Base-by-base conservation (phyloP, 2,888 invertebrate genomes). In the Phortica magna region DNA sequence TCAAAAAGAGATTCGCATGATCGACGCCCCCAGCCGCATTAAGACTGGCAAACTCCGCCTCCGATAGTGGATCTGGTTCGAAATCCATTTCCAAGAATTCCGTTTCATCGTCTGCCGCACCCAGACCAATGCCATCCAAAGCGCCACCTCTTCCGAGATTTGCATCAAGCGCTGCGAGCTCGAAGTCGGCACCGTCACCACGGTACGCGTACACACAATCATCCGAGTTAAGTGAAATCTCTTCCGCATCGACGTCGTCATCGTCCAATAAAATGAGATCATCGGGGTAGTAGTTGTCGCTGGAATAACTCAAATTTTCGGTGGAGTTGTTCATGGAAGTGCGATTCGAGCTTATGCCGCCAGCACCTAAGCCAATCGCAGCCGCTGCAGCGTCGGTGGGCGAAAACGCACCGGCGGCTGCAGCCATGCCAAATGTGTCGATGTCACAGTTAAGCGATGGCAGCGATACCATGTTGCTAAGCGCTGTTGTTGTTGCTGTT, bases 21-120 rank as follows among this genome's bases (percentile, higher is more conserved):
- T 75, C 75, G 6, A 59, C 71, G 4, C 64, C 72, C 9, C 71
- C 75, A 7, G 77, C 80, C 53, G 83, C 78, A 67, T 78, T 80
- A 7, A 74, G 80, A 57, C 81, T 83, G 64, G 83, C 83, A 53
- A 89, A 90, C 75, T 92, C 92, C 14, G 91, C 82, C 77, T 92
- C 92, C 0, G 92, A 92, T 0, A 89, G 84, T 1, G 92, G 92
- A 82, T 92, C 92, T 7, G 92, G 92, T 70, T 92, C 92, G 72
- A 92, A 92, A 78, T 92, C 92, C 92, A 92, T 92, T 86, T 92
- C 92, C 4, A 92, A 85, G 77, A 92, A 92, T 78, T 92, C 92
- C 1, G 91, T 92, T 77, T 92, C 92, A 81, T 92, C 92, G 72
- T 92, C 92, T 2, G 79, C 84, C 61, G 79, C 82, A 70, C 81